Base-by-base conservation (phyloP, 2,888 invertebrate species). In the Lampropteryx suffumata region DNA sequence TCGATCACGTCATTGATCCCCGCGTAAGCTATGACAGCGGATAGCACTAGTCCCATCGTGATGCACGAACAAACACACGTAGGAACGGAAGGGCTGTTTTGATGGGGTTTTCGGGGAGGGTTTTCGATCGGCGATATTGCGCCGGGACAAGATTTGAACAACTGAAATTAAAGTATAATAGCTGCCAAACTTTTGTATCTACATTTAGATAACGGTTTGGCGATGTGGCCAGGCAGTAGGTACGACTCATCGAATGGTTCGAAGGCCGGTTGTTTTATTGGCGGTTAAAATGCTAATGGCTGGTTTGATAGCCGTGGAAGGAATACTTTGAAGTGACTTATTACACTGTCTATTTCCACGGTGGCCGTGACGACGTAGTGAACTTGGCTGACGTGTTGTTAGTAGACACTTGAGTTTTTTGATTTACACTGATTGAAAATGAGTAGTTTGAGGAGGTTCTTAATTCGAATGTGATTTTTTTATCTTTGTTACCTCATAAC, bases 11-110 rank as follows among this genome's bases (percentile, higher is more conserved):
- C 96, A 65, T 94, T 73, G 21, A 94, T 92, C 55, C 96, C 96
- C 58, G 95, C 93, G 79, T 95, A 95, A 57, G 94, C 92, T 57
- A 96, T 92, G 57, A 96, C 86, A 67, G 95, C 87, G 41, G 96
- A 95, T 52, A 96, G 82, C 68, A 96, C 80, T 63, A 95, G 91
- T 73, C 96, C 96, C 94, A 96, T 94, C 73, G 69, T 66, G 61
- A 54, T 61, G 56, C 61, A 64, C 65, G 58, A 63, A 69, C 63
- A 67, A 61, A 65, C 70, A 73, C 69, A 51, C 59, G 65, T 61
- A 67, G 75, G 72, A 73, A 67, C 62, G 71, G 69, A 70, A 66
- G 55, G 67, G 78, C 79, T 73, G 52, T 62, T n/a, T n/a, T 60
- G 64, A 57, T 64, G 59, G 49, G 51, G 39, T 44, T 64, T 62